Percentiles rank a stretch among this genome's conserved stretches.
Evolutionary conservation across 2,113 vertebrate genomes (phyloP).

Genomic region (Shinisaurus crocodilurus): DNA sequence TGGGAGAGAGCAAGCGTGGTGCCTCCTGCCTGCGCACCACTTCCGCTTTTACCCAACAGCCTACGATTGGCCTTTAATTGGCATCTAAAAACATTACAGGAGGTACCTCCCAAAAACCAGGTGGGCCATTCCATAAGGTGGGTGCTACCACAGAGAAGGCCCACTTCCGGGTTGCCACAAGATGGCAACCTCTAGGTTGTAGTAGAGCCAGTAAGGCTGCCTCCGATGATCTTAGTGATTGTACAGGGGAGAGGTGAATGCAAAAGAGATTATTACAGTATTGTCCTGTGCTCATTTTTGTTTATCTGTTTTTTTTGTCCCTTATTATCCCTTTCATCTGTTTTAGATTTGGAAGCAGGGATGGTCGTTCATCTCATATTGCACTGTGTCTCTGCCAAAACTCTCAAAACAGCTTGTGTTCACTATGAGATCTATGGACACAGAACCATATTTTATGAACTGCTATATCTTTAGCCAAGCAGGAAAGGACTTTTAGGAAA

Average conservation of each 20-base stretch:
- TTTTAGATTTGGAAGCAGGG: conserved; percentile 2
- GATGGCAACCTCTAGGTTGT: no score
- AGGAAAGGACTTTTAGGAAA: background rate
- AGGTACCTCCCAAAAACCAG: no score
- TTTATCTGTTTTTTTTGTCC: background rate
- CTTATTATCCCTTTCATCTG: conserved; percentile 10
- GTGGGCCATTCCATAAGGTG: no score
- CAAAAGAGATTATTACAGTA: background rate
- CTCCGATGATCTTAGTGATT: no score
- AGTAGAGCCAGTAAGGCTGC: no score
- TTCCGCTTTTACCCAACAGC: no score
- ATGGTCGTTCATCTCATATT: background rate
- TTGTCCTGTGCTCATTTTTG: background rate
- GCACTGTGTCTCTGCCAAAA: background rate
- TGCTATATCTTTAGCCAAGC: conserved; percentile 1
- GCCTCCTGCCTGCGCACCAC: no score
- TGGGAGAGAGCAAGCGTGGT: no score
- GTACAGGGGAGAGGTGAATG: background rate
- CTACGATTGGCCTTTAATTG: no score
- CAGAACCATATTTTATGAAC: conserved; percentile 15
- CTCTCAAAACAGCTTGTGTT: conserved; percentile 10
- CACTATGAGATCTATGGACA: background rate
- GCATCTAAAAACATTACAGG: no score
- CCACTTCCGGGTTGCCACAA: no score
- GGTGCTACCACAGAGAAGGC: no score